Percentiles rank a stretch among this genome's conserved stretches.
These are phyloP conservation scores for Adineta ricciae DNA, from an alignment of 2,888 invertebrate genomes.

Conservation along the genomic window DNA sequence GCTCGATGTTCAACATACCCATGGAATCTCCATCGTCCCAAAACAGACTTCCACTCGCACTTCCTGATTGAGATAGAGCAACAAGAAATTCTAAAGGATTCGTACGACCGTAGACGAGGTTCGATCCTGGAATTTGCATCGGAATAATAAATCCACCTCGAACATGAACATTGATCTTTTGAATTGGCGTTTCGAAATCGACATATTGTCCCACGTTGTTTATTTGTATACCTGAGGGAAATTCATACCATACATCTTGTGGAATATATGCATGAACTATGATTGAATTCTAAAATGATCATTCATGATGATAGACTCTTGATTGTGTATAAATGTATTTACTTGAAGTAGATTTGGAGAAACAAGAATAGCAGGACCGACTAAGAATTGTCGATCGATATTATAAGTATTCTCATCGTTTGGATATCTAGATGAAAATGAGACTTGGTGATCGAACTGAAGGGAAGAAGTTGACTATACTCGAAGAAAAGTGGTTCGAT, in stretches of 20 bases:
- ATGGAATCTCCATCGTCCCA: slow-evolving; percentile 73
- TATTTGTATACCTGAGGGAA: slow-evolving; percentile 33
- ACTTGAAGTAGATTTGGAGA: slow-evolving; percentile 21
- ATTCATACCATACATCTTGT: slow-evolving; percentile 28
- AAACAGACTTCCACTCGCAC: slow-evolving; percentile 61
- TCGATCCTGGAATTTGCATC: slow-evolving; percentile 34
- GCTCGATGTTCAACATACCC: not conserved
- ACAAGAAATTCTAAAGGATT: slow-evolving; percentile 60
- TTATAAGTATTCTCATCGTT: slow-evolving; percentile 17
- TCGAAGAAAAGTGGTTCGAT: slow-evolving; percentile 30
- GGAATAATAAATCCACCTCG: slow-evolving; percentile 43
- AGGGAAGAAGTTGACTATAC: not conserved
- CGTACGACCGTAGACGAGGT: slow-evolving; percentile 23
- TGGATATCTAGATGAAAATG: not conserved
- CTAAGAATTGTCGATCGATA: slow-evolving; percentile 27
- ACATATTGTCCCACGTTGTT: not conserved
- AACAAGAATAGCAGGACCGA: slow-evolving; percentile 27
- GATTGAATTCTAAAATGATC: slow-evolving; percentile 43
- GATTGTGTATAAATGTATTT: too few relatives aligned
- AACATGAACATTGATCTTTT: slow-evolving; percentile 39
- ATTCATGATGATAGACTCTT: too few relatives aligned
- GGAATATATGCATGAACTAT: slow-evolving; percentile 43
- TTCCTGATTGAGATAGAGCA: slow-evolving; percentile 54
- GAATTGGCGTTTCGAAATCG: slow-evolving; percentile 23
- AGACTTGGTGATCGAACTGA: too few relatives aligned